phyloP scores from a whole-genome alignment of 2,797 vertebrate species.

The Saxicola maurus region DNA sequence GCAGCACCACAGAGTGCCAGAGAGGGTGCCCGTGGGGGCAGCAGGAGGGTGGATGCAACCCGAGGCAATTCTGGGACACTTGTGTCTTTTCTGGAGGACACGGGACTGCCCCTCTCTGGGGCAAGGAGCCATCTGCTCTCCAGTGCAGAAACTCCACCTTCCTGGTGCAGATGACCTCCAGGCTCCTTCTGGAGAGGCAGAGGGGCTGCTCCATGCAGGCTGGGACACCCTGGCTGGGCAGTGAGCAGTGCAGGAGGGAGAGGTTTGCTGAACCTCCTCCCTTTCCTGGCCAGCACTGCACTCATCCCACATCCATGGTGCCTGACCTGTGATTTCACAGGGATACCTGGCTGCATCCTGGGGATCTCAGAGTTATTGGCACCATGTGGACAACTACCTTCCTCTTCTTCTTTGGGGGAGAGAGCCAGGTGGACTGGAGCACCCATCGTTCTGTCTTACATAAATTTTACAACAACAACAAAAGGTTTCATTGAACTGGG shows the following conservation, averaged over 20 bases:
- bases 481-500: neutral
- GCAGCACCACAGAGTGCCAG: fast-evolving
- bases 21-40: neutral
- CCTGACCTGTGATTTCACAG: neutral
- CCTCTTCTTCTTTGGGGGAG: neutral
- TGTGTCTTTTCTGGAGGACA: neutral
- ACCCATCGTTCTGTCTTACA: neutral
- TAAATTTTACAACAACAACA: neutral
- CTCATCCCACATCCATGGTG: fast-evolving
- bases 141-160: neutral
- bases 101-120: neutral
- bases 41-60: neutral
- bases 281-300: neutral
- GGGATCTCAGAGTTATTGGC: neutral
- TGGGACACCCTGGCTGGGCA: neutral
- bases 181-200: neutral
- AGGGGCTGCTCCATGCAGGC: neutral
- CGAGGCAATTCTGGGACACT: neutral
- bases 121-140: neutral
- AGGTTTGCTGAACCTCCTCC: neutral
- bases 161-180: neutral
- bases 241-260: neutral
- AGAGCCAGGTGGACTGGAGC: neutral
- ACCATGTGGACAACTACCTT: neutral
- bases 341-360: neutral